Evolutionary conservation across 1,140 invertebrate genomes (phyloP).

Genomic region (Drosophila takahashii): DNA sequence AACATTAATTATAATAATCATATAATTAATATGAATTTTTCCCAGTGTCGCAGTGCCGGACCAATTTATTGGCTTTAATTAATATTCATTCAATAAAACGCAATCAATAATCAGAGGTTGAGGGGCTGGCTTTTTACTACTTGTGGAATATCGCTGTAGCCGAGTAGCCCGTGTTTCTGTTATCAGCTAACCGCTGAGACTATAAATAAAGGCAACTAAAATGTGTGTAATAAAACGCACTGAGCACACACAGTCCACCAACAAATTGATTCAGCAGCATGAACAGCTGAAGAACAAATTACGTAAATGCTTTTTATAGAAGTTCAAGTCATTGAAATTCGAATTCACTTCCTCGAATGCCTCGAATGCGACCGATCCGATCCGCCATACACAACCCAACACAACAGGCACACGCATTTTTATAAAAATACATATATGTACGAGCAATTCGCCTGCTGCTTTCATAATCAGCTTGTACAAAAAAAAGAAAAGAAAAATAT

Average conservation of each 20-base stretch:
- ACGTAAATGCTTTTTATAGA: constrained; percentile 80
- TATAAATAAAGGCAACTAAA: constrained; percentile 47
- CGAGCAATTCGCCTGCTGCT: constrained; percentile 1
- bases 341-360: constrained; percentile 66
- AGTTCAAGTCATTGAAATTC: constrained; percentile 75
- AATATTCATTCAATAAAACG: constrained; percentile 55
- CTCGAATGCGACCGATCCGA: constrained; percentile 2
- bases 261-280: constrained; percentile 7
- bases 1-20: neutral
- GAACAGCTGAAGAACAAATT: constrained; percentile 59
- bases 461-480: constrained; percentile 51
- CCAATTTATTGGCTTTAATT: constrained; percentile 33
- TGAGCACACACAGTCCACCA: constrained; percentile 2
- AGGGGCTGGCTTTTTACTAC: constrained; percentile 1
- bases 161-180: constrained; percentile 6
- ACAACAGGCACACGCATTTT: constrained; percentile 6
- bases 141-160: neutral
- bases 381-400: too few species aligned
- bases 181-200: constrained; percentile 45
- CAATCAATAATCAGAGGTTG: constrained; percentile 30
- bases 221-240: constrained; percentile 42
- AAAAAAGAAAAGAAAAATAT: constrained; percentile 6
- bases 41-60: neutral
- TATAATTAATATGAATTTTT: neutral
- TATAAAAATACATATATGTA: constrained; percentile 1